phyloP scores from a whole-genome alignment of 1,140 invertebrate species.

The Scaptomyza pallida region DNA sequence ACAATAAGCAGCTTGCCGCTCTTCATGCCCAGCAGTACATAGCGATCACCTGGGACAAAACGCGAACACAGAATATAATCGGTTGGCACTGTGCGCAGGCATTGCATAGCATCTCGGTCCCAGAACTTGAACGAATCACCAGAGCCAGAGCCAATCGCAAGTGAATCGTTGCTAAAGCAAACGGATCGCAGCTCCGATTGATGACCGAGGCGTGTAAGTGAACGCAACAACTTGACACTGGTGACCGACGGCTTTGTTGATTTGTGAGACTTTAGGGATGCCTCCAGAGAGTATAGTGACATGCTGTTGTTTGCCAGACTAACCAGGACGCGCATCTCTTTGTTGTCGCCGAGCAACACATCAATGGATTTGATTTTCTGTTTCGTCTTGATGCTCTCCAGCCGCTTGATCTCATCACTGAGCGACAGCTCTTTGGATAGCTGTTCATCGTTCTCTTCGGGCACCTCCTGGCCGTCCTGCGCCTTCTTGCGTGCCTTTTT shows the following conservation, averaged over 20 bases:
- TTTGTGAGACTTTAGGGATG: conserved; percentile 85
- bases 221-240: conserved; percentile 84
- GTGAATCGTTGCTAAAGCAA: conserved; percentile 95
- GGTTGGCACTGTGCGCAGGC: conserved; percentile 91
- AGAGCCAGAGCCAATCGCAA: conserved; percentile 93
- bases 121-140: conserved; percentile 96
- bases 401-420: conserved; percentile 90
- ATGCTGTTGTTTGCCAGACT: conserved; percentile 89
- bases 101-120: conserved; percentile 94
- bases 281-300: conserved; percentile 87
- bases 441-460: conserved; percentile 60
- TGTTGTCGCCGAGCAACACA: conserved; percentile 87
- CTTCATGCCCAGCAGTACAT: conserved; percentile 95
- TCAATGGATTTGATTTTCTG: conserved; percentile 90
- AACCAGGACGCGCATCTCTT: conserved; percentile 88
- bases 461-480: conserved; percentile 26
- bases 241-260: conserved; percentile 42
- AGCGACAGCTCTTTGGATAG: conserved; percentile 84
- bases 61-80: conserved; percentile 89
- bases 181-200: conserved; percentile 94
- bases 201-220: conserved; percentile 90
- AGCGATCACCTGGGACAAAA: conserved; percentile 96
- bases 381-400: conserved; percentile 88
- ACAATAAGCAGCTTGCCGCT: conserved; percentile 94
- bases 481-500: conserved; percentile 88